Conservation (phyloP, 1,140 invertebrate genomes). For the Drosophila tsacasi region DNA sequence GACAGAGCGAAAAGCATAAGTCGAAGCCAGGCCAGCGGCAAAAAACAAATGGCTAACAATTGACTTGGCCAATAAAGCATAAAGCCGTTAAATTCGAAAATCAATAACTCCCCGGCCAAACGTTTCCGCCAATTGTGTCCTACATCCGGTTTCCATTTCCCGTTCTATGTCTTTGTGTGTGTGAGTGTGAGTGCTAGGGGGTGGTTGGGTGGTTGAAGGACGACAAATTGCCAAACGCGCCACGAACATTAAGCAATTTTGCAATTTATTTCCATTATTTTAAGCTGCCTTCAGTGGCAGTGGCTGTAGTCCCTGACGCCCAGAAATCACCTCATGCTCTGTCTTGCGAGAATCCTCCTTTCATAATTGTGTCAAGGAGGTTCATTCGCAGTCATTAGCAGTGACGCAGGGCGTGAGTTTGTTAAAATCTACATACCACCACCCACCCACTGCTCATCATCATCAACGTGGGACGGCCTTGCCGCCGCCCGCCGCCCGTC, state of each 20-base stretch:
- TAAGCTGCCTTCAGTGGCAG: constrained; percentile 59
- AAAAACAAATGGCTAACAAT: constrained; percentile 73
- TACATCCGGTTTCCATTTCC: constrained; percentile 41
- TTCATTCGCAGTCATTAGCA: constrained; percentile 81
- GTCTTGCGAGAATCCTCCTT: constrained; percentile 34
- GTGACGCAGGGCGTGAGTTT: constrained; percentile 52
- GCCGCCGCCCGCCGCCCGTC: constrained; percentile 21
- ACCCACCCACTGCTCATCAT: constrained; percentile 15
- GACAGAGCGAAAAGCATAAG: constrained; percentile 32
- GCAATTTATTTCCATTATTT: constrained; percentile 81
- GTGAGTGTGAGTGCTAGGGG: constrained; percentile 1
- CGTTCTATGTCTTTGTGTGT: not conserved
- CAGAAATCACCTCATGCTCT: constrained; percentile 11
- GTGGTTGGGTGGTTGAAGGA: constrained; percentile 47
- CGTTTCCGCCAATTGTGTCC: constrained; percentile 66
- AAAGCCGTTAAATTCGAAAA: constrained; percentile 80
- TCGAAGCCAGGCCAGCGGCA: constrained; percentile 33
- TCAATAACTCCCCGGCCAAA: constrained; percentile 64
- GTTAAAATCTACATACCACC: constrained; percentile 39
- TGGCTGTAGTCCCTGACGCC: not conserved
- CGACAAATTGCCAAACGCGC: constrained; percentile 77
- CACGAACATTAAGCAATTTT: constrained; percentile 78
- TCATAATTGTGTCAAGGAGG: constrained; percentile 80
- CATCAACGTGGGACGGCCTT: constrained; percentile 37
- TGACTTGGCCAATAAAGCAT: constrained; percentile 77